Conservation (phyloP, 2,888 invertebrate species). For the Cynaeus angustus region DNA sequence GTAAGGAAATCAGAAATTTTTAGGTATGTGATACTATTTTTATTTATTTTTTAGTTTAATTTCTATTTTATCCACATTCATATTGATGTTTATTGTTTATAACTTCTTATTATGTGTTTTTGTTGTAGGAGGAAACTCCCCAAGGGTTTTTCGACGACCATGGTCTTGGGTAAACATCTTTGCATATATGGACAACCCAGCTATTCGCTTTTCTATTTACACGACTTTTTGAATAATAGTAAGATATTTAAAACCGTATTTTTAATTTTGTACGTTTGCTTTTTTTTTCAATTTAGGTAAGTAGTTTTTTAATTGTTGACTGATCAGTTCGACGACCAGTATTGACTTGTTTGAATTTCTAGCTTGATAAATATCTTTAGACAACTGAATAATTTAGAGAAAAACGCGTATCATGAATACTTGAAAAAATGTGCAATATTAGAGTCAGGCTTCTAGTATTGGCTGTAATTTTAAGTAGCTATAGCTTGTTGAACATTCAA, state of each 20-base stretch:
- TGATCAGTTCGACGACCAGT: background rate
- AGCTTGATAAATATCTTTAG: no score
- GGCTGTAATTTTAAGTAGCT: no score
- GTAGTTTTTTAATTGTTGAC: background rate
- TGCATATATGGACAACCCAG: background rate
- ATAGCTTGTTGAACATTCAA: background rate
- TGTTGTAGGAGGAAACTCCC: conserved; percentile 98
- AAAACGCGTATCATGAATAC: no score
- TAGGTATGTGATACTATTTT: conserved; percentile 49
- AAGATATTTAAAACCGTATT: background rate
- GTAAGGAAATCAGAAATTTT: conserved; percentile 39
- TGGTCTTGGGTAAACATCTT: conserved; percentile 85
- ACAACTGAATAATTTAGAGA: no score
- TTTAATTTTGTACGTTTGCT: background rate
- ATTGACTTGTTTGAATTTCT: background rate
- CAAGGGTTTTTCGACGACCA: conserved; percentile 99
- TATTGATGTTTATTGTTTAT: conserved; percentile 59
- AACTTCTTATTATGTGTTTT: conserved; percentile 64
- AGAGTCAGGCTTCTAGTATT: no score
- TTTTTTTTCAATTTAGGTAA: background rate
- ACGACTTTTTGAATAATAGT: background rate
- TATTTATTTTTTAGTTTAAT: conserved; percentile 42
- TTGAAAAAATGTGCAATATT: background rate
- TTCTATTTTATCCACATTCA: conserved; percentile 64
- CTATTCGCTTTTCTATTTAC: background rate